These are phyloP conservation scores for Epizoanthus scotinus DNA, from an alignment of 92 coral and sea anemone species.

Conservation along the genomic window DNA sequence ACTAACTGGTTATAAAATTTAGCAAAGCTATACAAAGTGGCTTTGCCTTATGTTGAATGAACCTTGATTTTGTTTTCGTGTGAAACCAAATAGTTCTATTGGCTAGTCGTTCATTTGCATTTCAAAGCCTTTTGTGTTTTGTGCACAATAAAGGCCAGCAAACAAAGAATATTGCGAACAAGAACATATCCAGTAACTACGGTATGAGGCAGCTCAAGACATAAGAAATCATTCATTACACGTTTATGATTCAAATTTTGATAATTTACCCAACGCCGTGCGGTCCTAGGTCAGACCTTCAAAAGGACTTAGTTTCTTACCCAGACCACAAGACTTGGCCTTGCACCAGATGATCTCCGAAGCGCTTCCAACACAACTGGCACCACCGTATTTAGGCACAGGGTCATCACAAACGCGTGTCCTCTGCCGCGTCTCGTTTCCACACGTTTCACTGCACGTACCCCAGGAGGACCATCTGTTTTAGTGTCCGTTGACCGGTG, in stretches of 20 bases:
- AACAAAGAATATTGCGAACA: too few relatives aligned
- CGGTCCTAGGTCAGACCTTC: too few relatives aligned
- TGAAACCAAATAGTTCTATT: too few relatives aligned
- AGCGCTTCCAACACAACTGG: slow-evolving; percentile 66
- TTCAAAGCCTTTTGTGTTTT: too few relatives aligned
- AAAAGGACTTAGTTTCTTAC: slow-evolving; percentile 40
- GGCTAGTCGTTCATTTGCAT: too few relatives aligned
- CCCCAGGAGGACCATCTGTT: slow-evolving; percentile 96
- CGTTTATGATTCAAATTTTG: background rate
- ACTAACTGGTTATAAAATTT: too few relatives aligned
- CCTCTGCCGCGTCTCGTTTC: slow-evolving; percentile 67
- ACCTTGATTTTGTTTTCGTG: too few relatives aligned
- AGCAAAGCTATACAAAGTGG: too few relatives aligned
- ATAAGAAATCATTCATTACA: background rate
- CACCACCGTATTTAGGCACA: slow-evolving; percentile 70
- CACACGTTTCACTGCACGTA: slow-evolving; percentile 74
- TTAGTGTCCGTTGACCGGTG: slow-evolving; percentile 89
- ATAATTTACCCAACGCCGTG: background rate
- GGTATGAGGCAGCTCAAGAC: too few relatives aligned
- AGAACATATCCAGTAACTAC: too few relatives aligned
- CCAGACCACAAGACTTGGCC: slow-evolving; percentile 76
- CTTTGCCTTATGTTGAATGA: too few relatives aligned
- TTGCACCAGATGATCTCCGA: slow-evolving; percentile 56
- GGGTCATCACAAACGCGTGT: slow-evolving; percentile 90
- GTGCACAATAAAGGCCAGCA: too few relatives aligned